Evolutionary conservation across 2,113 vertebrate species (phyloP).

Genomic region (Polypterus senegalus): DNA sequence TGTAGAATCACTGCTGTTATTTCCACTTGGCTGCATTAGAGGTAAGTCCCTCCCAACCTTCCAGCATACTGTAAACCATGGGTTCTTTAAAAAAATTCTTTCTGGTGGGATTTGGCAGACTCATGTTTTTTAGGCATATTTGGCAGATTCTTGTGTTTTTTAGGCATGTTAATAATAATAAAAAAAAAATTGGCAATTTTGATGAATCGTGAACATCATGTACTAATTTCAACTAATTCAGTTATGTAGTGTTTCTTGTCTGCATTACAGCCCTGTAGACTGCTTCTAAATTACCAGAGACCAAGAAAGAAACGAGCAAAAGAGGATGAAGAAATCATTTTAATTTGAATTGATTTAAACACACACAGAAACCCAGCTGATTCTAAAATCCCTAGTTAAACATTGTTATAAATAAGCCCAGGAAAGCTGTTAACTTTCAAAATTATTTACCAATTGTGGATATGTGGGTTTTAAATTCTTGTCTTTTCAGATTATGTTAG

Average conservation of each 20-base stretch:
- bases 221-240: too few relatives aligned
- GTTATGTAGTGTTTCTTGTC: too few relatives aligned
- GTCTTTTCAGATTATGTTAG: constrained; percentile 15
- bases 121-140: too few relatives aligned
- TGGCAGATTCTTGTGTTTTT: too few relatives aligned
- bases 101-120: constrained; percentile 38
- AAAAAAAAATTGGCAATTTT: too few relatives aligned
- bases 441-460: constrained; percentile 20
- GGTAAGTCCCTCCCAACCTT: constrained; percentile 60
- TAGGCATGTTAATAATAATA: too few relatives aligned
- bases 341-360: background rate
- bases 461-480: constrained; percentile 15
- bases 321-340: too few relatives aligned
- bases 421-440: constrained; percentile 14
- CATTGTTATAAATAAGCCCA: background rate
- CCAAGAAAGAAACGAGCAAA: too few relatives aligned
- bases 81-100: constrained; percentile 46
- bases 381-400: constrained; percentile 1
- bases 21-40: constrained; percentile 56
- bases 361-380: background rate
- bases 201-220: too few relatives aligned
- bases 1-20: constrained; percentile 58
- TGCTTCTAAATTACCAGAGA: too few relatives aligned
- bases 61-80: constrained; percentile 51
- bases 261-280: too few relatives aligned